Evolutionary conservation across 2,888 invertebrate species (phyloP), one percentile per base, ranked within the genome.

Genomic region (Scaeva pyrastri): DNA sequence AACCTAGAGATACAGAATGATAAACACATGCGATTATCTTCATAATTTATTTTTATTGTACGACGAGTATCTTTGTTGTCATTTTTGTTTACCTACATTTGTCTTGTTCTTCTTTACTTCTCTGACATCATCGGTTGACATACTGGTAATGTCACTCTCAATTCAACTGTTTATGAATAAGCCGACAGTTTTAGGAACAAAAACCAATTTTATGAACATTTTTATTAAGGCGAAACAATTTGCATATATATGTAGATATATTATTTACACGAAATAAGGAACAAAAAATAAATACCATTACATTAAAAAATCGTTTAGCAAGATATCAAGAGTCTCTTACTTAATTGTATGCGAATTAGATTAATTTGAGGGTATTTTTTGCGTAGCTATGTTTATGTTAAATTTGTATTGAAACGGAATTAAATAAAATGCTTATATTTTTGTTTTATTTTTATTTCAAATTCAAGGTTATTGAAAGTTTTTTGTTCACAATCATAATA

Each of bases 61-160:
- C n/a, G n/a, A n/a, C n/a, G n/a, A n/a, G n/a, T n/a, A 60, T 68
- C 52, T 74, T 74, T 52, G 60, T 56, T 72, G 76, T 75, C 81
- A 76, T 68, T 78, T 45, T 71, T 81, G 75, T 81, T 81, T 64
- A 81, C 71, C 60, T 64, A 81, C 71, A 52, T 64, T 71, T 68
- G 62, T 64, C 43, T 74, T 58, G 56, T 79, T 71, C 55, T 11
- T 70, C 48, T 74, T 64, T 55, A 43, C 50, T 21, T 52, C 70
- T 64, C 75, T 81, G 81, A 81, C 81, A 81, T 81, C 81, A 81
- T 76, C 26, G 21, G 41, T 75, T 81, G 76, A 75, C 70, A 81
- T 75, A 71, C 75, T 75, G 48, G 70, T 75, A 76, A 73, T 52
- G 68, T 50, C 52, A 52, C n/a, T 66, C 12, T 23, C 48, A 48